A percentile compares a stretch with the other conserved stretches of the same genome.
Conservation (phyloP, 37 sponge, comb jelly and placozoan species). For the Lycopodina hypogea region DNA sequence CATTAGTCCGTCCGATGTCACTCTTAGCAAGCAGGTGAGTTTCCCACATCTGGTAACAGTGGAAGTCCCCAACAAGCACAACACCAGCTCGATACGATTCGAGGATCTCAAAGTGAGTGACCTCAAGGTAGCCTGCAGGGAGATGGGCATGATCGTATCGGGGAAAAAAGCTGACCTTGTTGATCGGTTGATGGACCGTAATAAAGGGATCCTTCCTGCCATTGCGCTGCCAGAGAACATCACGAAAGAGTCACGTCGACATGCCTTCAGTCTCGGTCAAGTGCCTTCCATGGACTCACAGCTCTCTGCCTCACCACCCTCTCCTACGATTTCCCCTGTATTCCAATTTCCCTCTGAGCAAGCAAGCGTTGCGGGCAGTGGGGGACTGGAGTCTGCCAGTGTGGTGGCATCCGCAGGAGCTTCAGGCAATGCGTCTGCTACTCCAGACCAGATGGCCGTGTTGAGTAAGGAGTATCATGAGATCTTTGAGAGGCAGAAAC, state of each 20-base stretch:
- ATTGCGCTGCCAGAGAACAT: conserved; percentile 41
- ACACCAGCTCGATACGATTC: conserved; percentile 35
- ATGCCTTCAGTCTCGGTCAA: conserved; percentile 11
- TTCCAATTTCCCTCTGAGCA: conserved; percentile 53
- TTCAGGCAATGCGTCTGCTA: not conserved
- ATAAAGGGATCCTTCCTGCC: conserved; percentile 63
- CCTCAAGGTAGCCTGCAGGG: conserved; percentile 71
- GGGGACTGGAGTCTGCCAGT: no score
- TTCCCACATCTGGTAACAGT: conserved; percentile 48
- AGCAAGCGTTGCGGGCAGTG: no score
- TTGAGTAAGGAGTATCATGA: conserved; percentile 54
- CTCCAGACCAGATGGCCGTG: not conserved
- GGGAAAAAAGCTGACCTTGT: conserved; percentile 86
- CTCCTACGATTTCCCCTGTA: conserved; percentile 42
- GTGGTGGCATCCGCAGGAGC: not conserved
- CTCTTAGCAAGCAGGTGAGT: not conserved
- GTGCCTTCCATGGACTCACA: conserved; percentile 31
- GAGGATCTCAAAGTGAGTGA: conserved; percentile 78
- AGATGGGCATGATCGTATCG: conserved; percentile 73
- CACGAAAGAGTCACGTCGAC: conserved; percentile 17
- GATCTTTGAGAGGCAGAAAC: conserved; percentile 44
- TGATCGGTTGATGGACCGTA: conserved; percentile 73
- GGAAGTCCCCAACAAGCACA: conserved; percentile 55
- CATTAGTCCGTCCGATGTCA: not conserved
- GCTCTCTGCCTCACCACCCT: conserved; percentile 20